These are phyloP conservation scores for Helobdella robusta DNA, from an alignment of 2,888 invertebrate species.

Conservation along the genomic window DNA sequence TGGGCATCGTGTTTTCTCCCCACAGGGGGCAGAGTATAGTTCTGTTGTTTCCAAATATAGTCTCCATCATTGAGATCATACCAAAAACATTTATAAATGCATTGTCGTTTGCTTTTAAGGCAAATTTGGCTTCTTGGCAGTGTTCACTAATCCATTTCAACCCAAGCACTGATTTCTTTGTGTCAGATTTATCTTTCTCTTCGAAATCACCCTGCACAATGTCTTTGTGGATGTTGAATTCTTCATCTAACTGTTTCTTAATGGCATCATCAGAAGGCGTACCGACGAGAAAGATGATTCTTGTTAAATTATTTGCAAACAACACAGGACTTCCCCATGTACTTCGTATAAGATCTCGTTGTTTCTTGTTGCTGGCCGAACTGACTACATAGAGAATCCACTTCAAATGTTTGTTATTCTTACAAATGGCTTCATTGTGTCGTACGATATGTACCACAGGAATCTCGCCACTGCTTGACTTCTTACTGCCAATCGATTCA, in stretches of 20 bases:
- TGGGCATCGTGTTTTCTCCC: constrained; percentile 36
- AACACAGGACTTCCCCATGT: constrained; percentile 37
- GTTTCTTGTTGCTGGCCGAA: constrained; percentile 33
- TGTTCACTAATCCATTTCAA: constrained; percentile 37
- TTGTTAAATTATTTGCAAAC: constrained; percentile 27
- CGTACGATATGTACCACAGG: constrained; percentile 9
- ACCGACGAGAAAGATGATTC: constrained; percentile 37
- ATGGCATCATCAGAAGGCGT: constrained; percentile 26
- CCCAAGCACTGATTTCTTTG: constrained; percentile 38
- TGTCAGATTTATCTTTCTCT: constrained; percentile 37
- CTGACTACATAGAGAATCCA: constrained; percentile 36
- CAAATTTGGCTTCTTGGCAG: constrained; percentile 35
- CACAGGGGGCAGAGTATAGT: constrained; percentile 34
- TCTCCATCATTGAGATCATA: constrained; percentile 27
- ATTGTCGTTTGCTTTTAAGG: constrained; percentile 39
- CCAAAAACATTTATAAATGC: constrained; percentile 37
- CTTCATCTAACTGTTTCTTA: constrained; percentile 33
- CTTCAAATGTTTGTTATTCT: constrained; percentile 18
- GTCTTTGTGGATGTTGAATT: constrained; percentile 34
- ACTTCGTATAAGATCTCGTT: constrained; percentile 32
- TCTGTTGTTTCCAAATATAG: constrained; percentile 4
- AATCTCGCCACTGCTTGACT: neutral
- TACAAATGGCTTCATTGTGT: constrained; percentile 29
- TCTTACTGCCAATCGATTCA: neutral
- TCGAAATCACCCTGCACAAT: constrained; percentile 38